phyloP scores from a whole-genome alignment of 1,140 invertebrate species.

The Rhyzopertha dominica region DNA sequence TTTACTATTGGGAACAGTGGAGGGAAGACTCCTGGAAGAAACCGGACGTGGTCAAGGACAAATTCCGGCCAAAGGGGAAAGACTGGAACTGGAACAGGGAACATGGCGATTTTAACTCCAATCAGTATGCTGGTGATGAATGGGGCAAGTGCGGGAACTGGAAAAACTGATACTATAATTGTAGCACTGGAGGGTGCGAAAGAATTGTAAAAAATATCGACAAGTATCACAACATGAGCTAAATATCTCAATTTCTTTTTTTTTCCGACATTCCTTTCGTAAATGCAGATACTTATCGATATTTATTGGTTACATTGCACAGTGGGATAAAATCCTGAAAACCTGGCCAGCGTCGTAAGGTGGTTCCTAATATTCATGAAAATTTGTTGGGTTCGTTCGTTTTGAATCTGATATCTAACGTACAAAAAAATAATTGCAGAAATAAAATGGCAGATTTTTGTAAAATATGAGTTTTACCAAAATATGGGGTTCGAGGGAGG shows the following conservation, averaged over 20 bases:
- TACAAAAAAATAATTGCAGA: too few species aligned
- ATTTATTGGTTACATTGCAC: not conserved
- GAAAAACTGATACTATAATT: constrained; percentile 13
- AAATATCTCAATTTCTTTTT: not conserved
- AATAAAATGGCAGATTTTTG: too few species aligned
- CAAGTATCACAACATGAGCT: not conserved
- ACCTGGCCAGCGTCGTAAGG: too few species aligned
- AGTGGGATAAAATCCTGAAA: not conserved
- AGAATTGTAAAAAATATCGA: too few species aligned
- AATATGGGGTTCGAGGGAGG: too few species aligned
- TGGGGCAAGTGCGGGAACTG: constrained; percentile 9
- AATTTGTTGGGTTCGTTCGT: too few species aligned
- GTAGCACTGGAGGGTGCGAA: not conserved
- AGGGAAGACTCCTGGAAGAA: constrained; percentile 47
- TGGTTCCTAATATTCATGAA: too few species aligned
- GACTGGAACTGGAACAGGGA: constrained; percentile 65
- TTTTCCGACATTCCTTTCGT: not conserved
- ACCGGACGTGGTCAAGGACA: constrained; percentile 32
- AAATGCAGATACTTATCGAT: not conserved
- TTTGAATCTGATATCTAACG: too few species aligned
- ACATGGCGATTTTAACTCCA: constrained; percentile 3
- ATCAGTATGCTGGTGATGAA: constrained; percentile 12
- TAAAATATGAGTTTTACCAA: too few species aligned
- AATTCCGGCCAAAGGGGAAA: constrained; percentile 65
- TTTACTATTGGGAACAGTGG: constrained; percentile 64